Conservation (phyloP, 92 coral and sea anemone species). For the Epizoanthus fatuus region DNA sequence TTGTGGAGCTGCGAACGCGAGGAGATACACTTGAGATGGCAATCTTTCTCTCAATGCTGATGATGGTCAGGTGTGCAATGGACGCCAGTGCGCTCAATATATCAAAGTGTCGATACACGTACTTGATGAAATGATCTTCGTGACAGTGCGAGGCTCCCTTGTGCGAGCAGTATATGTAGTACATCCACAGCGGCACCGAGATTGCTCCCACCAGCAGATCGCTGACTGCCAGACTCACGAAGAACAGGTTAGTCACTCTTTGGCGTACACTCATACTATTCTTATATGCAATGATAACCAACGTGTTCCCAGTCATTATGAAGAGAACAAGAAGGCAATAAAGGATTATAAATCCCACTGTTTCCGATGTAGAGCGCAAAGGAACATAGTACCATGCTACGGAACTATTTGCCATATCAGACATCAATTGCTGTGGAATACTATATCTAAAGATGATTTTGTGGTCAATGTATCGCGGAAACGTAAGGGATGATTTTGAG, state of each 20-base stretch:
- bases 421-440: too few relatives aligned
- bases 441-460: neutral
- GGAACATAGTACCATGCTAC: conserved; percentile 23
- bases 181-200: conserved; percentile 85
- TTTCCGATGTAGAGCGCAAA: conserved; percentile 64
- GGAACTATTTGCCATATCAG: conserved; percentile 10
- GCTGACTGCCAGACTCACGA: conserved; percentile 82
- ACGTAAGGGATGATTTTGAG: neutral
- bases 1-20: conserved; percentile 54
- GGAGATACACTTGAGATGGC: conserved; percentile 59
- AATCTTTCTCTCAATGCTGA: conserved; percentile 78
- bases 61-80: conserved; percentile 78
- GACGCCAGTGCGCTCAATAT: conserved; percentile 87
- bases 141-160: conserved; percentile 26
- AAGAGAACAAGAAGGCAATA: conserved; percentile 64
- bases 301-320: conserved; percentile 69
- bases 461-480: neutral
- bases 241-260: conserved; percentile 70
- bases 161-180: conserved; percentile 62
- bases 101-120: conserved; percentile 66
- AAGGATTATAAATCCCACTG: conserved; percentile 56
- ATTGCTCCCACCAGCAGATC: conserved; percentile 83
- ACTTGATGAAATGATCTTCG: neutral
- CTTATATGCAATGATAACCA: conserved; percentile 70
- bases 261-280: conserved; percentile 59